A percentile compares a stretch with the other conserved stretches of the same genome.
phyloP scores from a whole-genome alignment of 2,113 vertebrate genomes.

The Strix uralensis region DNA sequence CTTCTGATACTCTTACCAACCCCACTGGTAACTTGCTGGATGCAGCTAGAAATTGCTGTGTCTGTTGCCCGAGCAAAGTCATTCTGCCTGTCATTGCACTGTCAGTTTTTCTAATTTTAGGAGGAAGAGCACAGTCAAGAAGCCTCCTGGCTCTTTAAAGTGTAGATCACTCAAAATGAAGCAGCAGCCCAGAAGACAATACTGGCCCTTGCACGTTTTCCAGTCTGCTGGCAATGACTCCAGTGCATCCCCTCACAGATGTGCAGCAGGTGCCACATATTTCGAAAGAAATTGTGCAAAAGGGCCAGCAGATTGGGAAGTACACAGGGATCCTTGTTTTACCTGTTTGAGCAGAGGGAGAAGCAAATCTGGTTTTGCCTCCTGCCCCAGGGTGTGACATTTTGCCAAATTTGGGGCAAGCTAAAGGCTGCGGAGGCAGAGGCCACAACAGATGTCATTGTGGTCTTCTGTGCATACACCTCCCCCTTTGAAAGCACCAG shows the following conservation, averaged over 20 bases:
- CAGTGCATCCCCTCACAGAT: neutral
- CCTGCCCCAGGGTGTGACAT: neutral
- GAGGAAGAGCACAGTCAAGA: neutral
- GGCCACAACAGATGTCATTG: rapidly evolving
- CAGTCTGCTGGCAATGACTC: neutral
- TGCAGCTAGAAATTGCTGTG: neutral
- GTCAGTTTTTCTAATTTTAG: neutral
- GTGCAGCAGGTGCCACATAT: neutral
- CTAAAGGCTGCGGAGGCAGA: neutral
- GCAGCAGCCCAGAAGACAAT: neutral
- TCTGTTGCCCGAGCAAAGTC: neutral
- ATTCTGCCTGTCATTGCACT: neutral
- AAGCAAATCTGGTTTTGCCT: neutral
- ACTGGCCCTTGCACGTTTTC: neutral
- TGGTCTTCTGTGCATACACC: neutral
- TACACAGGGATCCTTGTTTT: neutral
- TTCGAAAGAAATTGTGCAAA: neutral
- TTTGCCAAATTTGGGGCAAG: neutral
- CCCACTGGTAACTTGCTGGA: neutral
- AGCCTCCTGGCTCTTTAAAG: neutral
- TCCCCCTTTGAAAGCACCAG: neutral
- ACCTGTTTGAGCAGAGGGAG: neutral
- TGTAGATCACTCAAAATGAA: neutral
- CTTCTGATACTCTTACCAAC: neutral
- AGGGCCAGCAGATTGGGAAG: neutral